A percentile compares a stretch with the other conserved stretches of the same genome.
Conservation (phyloP, 2,888 invertebrate genomes). For the Argyra leucocephala region DNA sequence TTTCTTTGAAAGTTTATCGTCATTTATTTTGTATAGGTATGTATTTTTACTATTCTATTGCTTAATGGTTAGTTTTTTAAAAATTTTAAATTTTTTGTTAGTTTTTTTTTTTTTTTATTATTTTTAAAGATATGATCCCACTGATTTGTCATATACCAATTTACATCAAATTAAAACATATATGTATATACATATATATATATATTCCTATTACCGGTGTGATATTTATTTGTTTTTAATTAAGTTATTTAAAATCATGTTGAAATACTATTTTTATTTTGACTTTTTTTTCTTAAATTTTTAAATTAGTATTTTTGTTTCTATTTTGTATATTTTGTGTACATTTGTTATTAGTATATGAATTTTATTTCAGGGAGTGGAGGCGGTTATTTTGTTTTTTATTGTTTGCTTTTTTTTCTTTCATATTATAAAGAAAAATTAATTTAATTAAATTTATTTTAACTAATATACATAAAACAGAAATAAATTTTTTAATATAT, state of each 20-base stretch:
- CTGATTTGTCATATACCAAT: neutral
- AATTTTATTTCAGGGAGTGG: neutral
- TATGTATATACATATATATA: too few species aligned
- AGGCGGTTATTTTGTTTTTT: neutral
- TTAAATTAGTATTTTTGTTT: neutral
- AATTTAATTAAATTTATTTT: too few species aligned
- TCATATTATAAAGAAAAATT: too few species aligned
- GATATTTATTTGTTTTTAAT: constrained; percentile 1
- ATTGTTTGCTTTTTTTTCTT: too few species aligned
- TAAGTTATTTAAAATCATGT: constrained; percentile 6
- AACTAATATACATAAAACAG: too few species aligned
- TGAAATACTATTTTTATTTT: neutral
- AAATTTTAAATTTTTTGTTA: neutral
- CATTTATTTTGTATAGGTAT: neutral
- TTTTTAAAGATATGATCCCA: neutral
- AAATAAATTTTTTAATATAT: too few species aligned
- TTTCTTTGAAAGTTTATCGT: neutral
- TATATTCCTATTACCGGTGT: neutral
- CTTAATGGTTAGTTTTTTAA: neutral
- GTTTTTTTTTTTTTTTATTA: neutral
- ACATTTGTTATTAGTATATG: neutral
- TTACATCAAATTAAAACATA: neutral
- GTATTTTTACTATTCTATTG: neutral
- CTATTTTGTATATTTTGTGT: too few species aligned
- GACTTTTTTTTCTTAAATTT: neutral